These are phyloP conservation scores for Sebastes flavidus DNA, from an alignment of 2,797 vertebrate species.

Conservation along the genomic window DNA sequence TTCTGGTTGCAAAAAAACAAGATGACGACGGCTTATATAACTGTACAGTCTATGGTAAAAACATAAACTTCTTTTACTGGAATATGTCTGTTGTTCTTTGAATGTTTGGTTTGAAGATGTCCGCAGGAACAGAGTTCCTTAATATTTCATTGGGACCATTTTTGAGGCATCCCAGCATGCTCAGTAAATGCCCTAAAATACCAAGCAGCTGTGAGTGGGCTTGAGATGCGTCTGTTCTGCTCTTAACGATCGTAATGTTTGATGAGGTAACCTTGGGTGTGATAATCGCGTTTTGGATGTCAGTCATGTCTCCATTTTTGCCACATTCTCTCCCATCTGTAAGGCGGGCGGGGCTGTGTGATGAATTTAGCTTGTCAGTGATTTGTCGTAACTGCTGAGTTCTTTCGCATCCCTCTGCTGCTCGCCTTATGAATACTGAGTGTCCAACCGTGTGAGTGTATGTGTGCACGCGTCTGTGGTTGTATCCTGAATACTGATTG, in stretches of 20 bases:
- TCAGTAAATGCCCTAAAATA: neutral
- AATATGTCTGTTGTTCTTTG: neutral
- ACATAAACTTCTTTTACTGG: neutral
- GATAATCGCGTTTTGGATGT: constrained; percentile 12
- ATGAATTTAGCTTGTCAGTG: constrained; percentile 50
- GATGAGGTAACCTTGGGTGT: constrained; percentile 15
- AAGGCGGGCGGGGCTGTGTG: constrained; percentile 4
- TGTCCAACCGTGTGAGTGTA: constrained; percentile 10
- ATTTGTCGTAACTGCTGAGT: constrained; percentile 28
- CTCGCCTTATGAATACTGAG: constrained; percentile 34
- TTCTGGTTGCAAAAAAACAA: too few species aligned
- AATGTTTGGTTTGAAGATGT: constrained; percentile 9
- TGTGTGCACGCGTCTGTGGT: neutral
- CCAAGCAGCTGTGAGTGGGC: neutral
- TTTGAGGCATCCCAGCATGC: neutral
- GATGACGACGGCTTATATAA: too few species aligned
- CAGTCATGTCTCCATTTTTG: constrained; percentile 20
- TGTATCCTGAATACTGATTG: constrained; percentile 8
- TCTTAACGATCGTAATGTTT: neutral
- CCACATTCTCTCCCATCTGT: constrained; percentile 15
- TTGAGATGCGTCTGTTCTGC: neutral
- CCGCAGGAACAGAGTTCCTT: neutral
- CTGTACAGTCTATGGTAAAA: neutral
- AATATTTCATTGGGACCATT: constrained; percentile 16
- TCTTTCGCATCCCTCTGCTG: constrained; percentile 23